A percentile compares a stretch with the other conserved stretches of the same genome.
These are phyloP conservation scores for Taeniopygia guttata DNA, from an alignment of 2,797 vertebrate species.

Conservation along the genomic window DNA sequence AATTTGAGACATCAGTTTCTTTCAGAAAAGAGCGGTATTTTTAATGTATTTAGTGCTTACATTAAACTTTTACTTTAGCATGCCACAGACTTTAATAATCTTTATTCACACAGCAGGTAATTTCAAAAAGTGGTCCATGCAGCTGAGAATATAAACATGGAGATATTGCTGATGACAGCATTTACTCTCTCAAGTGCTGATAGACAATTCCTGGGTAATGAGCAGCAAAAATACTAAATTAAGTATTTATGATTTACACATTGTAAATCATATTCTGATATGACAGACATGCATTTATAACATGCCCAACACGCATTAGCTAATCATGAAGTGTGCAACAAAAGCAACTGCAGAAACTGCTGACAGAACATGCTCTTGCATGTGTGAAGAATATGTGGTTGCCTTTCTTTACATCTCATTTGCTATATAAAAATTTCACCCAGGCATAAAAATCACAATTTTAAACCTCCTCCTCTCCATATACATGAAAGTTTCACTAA, in stretches of 20 bases:
- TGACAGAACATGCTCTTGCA: not conserved
- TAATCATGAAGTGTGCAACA: not conserved
- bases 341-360: slow-evolving; percentile 8
- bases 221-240: slow-evolving; percentile 50
- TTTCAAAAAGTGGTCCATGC: not conserved
- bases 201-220: slow-evolving; percentile 58
- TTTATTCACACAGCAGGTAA: not conserved
- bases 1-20: not conserved
- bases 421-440: not conserved
- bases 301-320: not conserved
- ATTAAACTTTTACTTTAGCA: not conserved
- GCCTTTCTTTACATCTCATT: slow-evolving; percentile 15
- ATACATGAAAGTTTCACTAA: not conserved
- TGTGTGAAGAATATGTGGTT: not conserved
- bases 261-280: slow-evolving; percentile 49
- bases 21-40: not conserved
- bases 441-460: not conserved
- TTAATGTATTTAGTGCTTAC: not conserved
- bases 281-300: slow-evolving; percentile 28
- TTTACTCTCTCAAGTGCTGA: slow-evolving; percentile 40
- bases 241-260: slow-evolving; percentile 69
- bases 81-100: not conserved
- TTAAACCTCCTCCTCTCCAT: not conserved
- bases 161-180: slow-evolving; percentile 39
- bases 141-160: not conserved